These are phyloP conservation scores for Condylura cristata DNA, from an alignment of 2,113 vertebrate genomes.

Conservation along the genomic window DNA sequence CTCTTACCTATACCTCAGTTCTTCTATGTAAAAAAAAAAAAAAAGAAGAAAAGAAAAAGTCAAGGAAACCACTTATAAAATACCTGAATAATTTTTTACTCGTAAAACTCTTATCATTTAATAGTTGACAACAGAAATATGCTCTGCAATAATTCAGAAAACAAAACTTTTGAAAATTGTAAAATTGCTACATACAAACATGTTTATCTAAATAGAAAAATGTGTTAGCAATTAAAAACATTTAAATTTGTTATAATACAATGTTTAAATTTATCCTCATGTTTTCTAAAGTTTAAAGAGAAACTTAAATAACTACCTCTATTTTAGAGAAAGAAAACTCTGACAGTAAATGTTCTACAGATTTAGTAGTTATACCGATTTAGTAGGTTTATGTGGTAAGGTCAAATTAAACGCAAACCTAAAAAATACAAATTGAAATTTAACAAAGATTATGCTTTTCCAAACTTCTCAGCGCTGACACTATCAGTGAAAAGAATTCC, in stretches of 20 bases:
- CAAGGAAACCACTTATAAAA: neutral
- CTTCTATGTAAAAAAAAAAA: no score
- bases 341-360: neutral
- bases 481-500: neutral
- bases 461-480: neutral
- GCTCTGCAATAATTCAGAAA: conserved; percentile 39
- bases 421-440: conserved; percentile 20
- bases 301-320: neutral
- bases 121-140: neutral
- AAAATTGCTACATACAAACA: neutral
- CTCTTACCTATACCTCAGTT: no score
- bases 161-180: neutral
- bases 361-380: neutral
- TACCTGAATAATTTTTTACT: neutral
- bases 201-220: neutral
- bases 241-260: neutral
- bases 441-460: neutral
- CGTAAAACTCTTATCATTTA: neutral
- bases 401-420: neutral
- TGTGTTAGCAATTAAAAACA: neutral
- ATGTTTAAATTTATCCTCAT: conserved; percentile 35
- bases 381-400: neutral
- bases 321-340: neutral
- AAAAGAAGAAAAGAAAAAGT: conserved; percentile 20
- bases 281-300: neutral